Evolutionary conservation across 2,888 invertebrate species (phyloP), one percentile per base, ranked within the genome.

Genomic region (Eupithecia abbreviata): DNA sequence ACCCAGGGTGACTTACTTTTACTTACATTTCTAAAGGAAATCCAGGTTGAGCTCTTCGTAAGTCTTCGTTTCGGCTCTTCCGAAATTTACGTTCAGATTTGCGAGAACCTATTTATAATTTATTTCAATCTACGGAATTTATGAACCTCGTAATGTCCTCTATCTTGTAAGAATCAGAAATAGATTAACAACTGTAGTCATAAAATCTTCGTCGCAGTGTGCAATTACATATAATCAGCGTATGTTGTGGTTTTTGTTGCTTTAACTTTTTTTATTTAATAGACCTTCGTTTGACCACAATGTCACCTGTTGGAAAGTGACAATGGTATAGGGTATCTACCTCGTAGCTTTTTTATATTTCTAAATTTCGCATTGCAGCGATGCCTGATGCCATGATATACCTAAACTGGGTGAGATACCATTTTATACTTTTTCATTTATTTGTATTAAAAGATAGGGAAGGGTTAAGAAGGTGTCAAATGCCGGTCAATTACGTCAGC

Each of bases 21-120:
- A 43, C 41, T 55, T 55, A 13, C 2, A 49, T 65, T 72, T 65
- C 41, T 49, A 47, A 74, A 51, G 62, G 69, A 72, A 77, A 72
- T 72, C 49, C 72, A 65, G 74, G 72, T 65, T 30, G 13, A 49
- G 41, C 72, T 74, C 62, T 58, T 47, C 45, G 43, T n/a, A 74
- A 72, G 55, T 77, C 18, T 15, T 67, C 55, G 69, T 67, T 75
- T 71, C 7, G 71, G 18, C 45, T 66, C n/a, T 67, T 71, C 62
- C 49, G 67, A 71, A 73, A 70, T 73, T 75, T 18, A 42, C 67
- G 55, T 73, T 67, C 73, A 77, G 73, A 77, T 77, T 75, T 75
- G 71, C 67, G 58, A 71, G 58, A 75, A 73, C 73, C 55, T 55
- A 55, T 55, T 55, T 71, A 65, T 77, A 77, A 77, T 75, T 72